phyloP scores from a whole-genome alignment of 2,797 vertebrate genomes.

The Pangasius krempfi region DNA sequence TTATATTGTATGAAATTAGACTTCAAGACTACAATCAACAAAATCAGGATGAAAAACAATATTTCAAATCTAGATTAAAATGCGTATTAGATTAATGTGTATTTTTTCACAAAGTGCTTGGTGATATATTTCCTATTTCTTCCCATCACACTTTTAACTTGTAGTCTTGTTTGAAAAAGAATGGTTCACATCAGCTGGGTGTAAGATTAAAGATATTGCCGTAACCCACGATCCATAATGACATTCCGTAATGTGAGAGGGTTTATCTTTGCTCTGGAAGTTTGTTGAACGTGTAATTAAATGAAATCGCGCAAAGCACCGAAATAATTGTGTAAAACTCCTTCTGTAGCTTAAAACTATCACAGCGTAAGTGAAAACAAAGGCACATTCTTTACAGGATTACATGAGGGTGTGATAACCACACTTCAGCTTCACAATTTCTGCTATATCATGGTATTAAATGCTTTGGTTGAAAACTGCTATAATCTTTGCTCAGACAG shows the following conservation, averaged over 20 bases:
- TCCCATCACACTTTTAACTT: neutral
- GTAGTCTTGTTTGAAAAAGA: neutral
- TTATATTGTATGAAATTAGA: neutral
- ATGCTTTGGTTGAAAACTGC: neutral
- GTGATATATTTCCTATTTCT: neutral
- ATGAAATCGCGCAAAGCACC: neutral
- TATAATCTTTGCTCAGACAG: neutral
- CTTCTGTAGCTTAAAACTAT: neutral
- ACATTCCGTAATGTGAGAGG: neutral
- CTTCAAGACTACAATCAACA: neutral
- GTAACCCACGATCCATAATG: neutral
- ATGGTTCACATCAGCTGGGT: neutral
- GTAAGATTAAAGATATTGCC: neutral
- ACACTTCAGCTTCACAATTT: neutral
- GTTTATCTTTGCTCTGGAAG: neutral
- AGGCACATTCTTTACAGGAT: neutral
- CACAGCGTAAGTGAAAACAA: neutral
- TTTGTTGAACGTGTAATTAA: constrained; percentile 5
- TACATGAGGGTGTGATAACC: neutral
- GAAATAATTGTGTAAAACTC: neutral
- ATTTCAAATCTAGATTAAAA: neutral
- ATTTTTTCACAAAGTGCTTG: neutral
- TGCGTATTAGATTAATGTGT: no score
- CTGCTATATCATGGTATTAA: neutral
- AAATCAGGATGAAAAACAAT: neutral